Evolutionary conservation across 1,140 invertebrate genomes (phyloP), one percentile per base, ranked within the genome.

Genomic region (Bombus pyrosoma): DNA sequence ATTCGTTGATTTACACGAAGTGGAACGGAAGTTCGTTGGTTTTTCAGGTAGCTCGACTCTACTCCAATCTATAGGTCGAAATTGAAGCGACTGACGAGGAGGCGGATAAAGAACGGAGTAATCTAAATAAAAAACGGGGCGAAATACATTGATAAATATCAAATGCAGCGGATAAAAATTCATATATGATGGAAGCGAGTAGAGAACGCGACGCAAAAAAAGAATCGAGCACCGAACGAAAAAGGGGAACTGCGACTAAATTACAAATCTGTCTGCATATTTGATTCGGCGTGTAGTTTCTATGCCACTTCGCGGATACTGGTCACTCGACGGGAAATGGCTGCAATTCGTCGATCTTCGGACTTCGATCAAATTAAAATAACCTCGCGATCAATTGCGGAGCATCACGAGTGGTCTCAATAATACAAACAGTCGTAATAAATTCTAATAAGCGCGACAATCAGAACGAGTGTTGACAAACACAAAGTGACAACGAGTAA

Each of bases 101-200:
- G 3, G n/a, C 32, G 39, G 8, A 1, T 0, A 12, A 32, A 32
- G 43, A 68, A 32, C 10, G 5, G 6, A 22, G 47, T 53, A 2
- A 53, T 53, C 47, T 53, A 53, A 22, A 22, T 53, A 53, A 53
- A 53, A 53, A 22, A 9, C 71, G 15, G 22, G 9, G 10, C 57
- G 72, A 59, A 22, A 47, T 37, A 43, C 39, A 34, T 53, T 34
- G 72, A 25, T 83, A 83, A 83, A 83, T 83, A 83, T 83, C 76
- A 66, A 64, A 83, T 73, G 72, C 37, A 53, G 15, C 28, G 71
- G 9, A 57, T 53, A 74, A 82, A 74, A 74, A 74, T 82, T 64
- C 57, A 82, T 74, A 43, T 22, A 32, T 13, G 43, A 4, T 43
- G 25, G 47, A 53, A 71, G 1, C 34, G 43, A 34, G 37, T 10